Evolutionary conservation across 2,113 vertebrate species (phyloP).

Genomic region (Dinomys branickii): DNA sequence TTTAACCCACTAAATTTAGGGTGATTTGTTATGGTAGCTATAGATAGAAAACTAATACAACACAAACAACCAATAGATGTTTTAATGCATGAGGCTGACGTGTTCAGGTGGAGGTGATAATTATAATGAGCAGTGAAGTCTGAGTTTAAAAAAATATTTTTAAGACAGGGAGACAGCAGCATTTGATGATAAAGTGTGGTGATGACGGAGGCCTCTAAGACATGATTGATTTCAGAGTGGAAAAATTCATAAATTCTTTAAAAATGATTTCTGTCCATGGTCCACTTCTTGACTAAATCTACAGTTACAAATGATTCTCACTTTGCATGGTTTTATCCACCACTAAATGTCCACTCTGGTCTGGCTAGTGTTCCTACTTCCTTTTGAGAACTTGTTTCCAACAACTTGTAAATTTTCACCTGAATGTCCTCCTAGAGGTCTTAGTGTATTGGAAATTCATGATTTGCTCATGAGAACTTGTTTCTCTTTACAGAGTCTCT

Average conservation of each 20-base stretch:
- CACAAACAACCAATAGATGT: background rate
- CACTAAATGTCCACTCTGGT: background rate
- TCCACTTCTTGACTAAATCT: background rate
- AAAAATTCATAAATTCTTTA: background rate
- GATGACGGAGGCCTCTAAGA: background rate
- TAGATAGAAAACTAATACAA: background rate
- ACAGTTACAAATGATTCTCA: background rate
- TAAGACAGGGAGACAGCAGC: background rate
- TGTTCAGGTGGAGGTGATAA: background rate
- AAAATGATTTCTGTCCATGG: background rate
- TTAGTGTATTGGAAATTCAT: background rate
- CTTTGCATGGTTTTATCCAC: background rate
- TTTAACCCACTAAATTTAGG: background rate
- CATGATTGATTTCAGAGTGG: background rate
- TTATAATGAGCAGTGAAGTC: background rate
- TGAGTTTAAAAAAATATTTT: background rate
- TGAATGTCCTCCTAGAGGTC: background rate
- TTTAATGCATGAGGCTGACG: background rate
- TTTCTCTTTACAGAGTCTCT: background rate
- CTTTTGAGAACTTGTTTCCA: background rate
- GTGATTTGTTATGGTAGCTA: background rate
- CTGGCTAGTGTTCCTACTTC: background rate
- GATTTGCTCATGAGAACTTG: background rate
- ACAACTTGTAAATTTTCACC: background rate
- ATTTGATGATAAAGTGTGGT: background rate